Conservation (phyloP, 53 echinoderm and acorn worm genomes). For the Holothuria leucospilota region DNA sequence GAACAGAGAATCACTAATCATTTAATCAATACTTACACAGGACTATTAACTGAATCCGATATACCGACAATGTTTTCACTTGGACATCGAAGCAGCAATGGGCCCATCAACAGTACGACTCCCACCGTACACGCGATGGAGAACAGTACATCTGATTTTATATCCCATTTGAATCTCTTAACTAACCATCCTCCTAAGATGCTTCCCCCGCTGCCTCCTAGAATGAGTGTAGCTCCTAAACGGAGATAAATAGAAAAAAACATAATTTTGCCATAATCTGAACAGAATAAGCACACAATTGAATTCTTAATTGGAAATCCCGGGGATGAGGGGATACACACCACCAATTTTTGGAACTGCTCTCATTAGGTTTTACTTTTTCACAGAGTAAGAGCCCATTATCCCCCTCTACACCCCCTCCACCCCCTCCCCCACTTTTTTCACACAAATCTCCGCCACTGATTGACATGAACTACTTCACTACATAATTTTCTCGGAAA, state of each 20-base stretch:
- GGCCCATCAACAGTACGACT: constrained; percentile 3
- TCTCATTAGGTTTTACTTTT: too few relatives aligned
- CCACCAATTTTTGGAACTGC: too few relatives aligned
- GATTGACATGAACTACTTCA: too few relatives aligned
- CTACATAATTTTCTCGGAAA: too few relatives aligned
- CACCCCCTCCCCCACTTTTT: too few relatives aligned
- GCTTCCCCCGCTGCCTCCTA: constrained; percentile 57
- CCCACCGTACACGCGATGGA: constrained; percentile 19
- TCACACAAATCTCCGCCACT: too few relatives aligned
- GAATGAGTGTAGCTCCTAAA: constrained; percentile 58
- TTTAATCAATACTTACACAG: not conserved
- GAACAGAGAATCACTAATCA: too few relatives aligned
- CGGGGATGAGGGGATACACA: too few relatives aligned
- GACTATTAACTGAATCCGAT: not conserved
- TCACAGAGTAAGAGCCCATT: too few relatives aligned
- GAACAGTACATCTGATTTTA: constrained; percentile 52
- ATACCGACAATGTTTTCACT: constrained; percentile 34
- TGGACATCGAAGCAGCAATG: constrained; percentile 57
- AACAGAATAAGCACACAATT: not conserved
- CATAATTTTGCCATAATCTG: not conserved
- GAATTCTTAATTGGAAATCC: too few relatives aligned
- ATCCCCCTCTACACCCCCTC: too few relatives aligned
- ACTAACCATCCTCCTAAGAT: constrained; percentile 69
- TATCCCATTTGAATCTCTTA: constrained; percentile 66
- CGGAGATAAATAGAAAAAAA: too few relatives aligned